Evolutionary conservation across 2,888 invertebrate species (phyloP).

Genomic region (Caenorhabditis sp.): DNA sequence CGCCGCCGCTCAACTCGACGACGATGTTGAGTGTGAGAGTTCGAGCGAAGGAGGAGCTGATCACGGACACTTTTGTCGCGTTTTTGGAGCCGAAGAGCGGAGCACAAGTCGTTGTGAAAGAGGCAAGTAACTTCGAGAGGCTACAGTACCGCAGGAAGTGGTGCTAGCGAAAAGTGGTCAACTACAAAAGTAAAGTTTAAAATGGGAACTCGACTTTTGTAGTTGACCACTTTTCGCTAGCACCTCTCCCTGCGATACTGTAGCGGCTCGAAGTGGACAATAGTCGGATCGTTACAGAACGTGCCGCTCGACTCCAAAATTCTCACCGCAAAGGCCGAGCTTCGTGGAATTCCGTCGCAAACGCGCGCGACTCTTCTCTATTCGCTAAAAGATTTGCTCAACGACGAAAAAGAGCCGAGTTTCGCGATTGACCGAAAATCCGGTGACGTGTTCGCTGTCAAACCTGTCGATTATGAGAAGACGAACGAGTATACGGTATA

Average conservation of each 20-base stretch:
- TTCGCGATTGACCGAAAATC: slow-evolving; percentile 67
- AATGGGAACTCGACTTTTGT: too few relatives aligned
- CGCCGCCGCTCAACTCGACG: slow-evolving; percentile 6
- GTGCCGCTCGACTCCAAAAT: slow-evolving; percentile 39
- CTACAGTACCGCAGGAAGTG: background rate
- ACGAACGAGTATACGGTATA: slow-evolving; percentile 61
- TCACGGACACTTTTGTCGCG: slow-evolving; percentile 18
- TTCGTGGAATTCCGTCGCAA: slow-evolving; percentile 18
- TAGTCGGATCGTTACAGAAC: slow-evolving; percentile 28
- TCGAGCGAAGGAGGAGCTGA: slow-evolving; percentile 26
- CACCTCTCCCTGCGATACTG: too few relatives aligned
- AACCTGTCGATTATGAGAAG: slow-evolving; percentile 65
- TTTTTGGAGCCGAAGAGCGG: slow-evolving; percentile 24
- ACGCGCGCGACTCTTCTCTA: slow-evolving; percentile 17
- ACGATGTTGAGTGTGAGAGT: slow-evolving; percentile 37
- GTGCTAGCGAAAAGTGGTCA: too few relatives aligned
- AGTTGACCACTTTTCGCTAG: too few relatives aligned
- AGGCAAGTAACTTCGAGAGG: slow-evolving; percentile 15
- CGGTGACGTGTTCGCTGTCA: slow-evolving; percentile 65
- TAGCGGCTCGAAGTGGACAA: too few relatives aligned
- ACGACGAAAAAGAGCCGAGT: slow-evolving; percentile 37
- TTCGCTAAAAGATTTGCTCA: slow-evolving; percentile 41
- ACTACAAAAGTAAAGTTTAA: too few relatives aligned
- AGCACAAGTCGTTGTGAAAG: slow-evolving; percentile 19
- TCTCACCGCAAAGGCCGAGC: slow-evolving; percentile 23